phyloP scores from a whole-genome alignment of 2,797 vertebrate species.

The Acanthiza pusilla region DNA sequence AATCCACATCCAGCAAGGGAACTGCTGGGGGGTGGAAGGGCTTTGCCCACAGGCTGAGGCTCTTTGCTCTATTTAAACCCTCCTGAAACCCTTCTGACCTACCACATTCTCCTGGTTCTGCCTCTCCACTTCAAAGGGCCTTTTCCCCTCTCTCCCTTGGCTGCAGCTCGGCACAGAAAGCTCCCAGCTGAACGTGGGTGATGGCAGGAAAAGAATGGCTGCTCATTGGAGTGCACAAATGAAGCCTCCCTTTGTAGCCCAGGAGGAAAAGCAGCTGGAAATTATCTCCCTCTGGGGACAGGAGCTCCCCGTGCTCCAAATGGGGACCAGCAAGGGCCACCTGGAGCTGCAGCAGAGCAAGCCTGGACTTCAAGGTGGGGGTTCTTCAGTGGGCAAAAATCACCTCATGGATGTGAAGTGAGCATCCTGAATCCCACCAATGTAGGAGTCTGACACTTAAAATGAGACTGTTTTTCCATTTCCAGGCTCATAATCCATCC shows the following conservation, averaged over 20 bases:
- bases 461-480: background rate
- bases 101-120: background rate
- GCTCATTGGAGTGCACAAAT: background rate
- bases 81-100: slow-evolving; percentile 15
- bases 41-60: background rate
- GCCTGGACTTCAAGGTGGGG: background rate
- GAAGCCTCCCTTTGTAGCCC: background rate
- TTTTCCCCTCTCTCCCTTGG: background rate
- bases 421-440: background rate
- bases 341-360: background rate
- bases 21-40: background rate
- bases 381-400: background rate
- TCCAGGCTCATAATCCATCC: background rate
- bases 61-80: background rate
- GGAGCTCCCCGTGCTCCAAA: background rate
- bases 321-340: rapidly evolving
- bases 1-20: background rate
- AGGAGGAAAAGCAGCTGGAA: background rate
- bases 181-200: background rate
- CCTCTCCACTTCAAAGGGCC: slow-evolving; percentile 21
- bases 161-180: background rate
- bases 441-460: background rate
- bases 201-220: background rate
- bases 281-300: background rate
- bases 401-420: background rate